Conservation (phyloP, 2,113 vertebrate species). For the Atherinomorus stipes region DNA sequence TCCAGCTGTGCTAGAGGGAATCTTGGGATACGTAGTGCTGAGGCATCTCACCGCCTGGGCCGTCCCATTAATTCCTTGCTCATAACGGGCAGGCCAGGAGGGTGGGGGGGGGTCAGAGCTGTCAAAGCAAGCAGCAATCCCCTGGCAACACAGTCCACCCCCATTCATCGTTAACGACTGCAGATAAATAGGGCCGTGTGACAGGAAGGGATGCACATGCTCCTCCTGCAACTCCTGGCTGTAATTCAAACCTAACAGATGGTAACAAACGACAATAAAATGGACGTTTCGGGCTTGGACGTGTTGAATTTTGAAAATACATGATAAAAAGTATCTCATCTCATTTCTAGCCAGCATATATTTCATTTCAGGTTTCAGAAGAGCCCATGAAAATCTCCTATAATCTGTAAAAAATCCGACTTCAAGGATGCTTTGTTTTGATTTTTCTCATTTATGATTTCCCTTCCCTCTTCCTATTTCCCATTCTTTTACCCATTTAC, state of each 20-base stretch:
- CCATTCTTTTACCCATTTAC: constrained; percentile 22
- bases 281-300: background rate
- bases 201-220: constrained; percentile 8
- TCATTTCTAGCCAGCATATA: background rate
- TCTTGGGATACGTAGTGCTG: constrained; percentile 71
- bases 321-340: background rate
- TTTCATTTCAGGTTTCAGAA: background rate
- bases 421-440: constrained; percentile 2
- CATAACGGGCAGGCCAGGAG: constrained; percentile 10
- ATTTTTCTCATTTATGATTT: constrained; percentile 30
- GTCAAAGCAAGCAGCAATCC: constrained; percentile 51
- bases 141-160: constrained; percentile 20
- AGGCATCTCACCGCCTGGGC: constrained; percentile 31
- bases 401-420: constrained; percentile 1
- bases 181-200: constrained; percentile 3
- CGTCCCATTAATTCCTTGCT: constrained; percentile 43
- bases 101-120: constrained; percentile 28
- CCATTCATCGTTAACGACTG: constrained; percentile 15
- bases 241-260: background rate
- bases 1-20: constrained; percentile 75
- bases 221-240: background rate
- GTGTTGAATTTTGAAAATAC: background rate
- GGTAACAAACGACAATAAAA: background rate
- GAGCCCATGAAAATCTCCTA: background rate
- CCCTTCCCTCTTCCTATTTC: constrained; percentile 1